Evolutionary conservation across 2,888 invertebrate species (phyloP), one percentile per base, ranked within the genome.

Genomic region (Phytoseiulus persimilis): DNA sequence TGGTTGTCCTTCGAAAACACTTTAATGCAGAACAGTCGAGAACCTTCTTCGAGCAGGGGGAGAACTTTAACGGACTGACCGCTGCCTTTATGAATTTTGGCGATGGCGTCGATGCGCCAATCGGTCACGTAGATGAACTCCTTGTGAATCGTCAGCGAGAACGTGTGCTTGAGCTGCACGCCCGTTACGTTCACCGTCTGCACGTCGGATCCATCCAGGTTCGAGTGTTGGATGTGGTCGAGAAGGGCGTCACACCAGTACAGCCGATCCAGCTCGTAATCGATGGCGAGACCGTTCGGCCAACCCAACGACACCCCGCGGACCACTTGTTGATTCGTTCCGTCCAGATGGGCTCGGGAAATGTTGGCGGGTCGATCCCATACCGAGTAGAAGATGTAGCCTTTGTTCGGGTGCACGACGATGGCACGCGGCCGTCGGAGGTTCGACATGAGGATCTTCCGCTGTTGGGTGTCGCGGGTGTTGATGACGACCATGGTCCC

Each of bases 221-320:
- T 95, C 0, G 97, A 95, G 92, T 98, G 97, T 92, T 98, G 98
- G 0, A 98, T 97, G 93, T 98, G 98, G 93, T 99, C 98, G 11
- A 98, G 94, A 0, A 98, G 93, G 2, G 98, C 98, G 92, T 99
- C 99, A 92, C 98, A 98, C 98, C 99, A 99, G 93, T 98, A 99
- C 0, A 99, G 94, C 28, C 98, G 94, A 92, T 98, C 96, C 31
- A 95, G 95, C 83, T 94, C 94, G 92, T 96, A 97, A 93, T 99
- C 99, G 91, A 99, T 96, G 0, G 97, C 96, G 5, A 99, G 93
- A 0, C 98, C 98, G 92, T 99, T 99, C 0, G 99, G 99, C 98
- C 98, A 99, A 2, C 98, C 98, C 0, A 98, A 94, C 0, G 98
- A 96, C 0, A 97, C 95, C 92, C 97, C 96, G 91, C 96, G 95